Base-by-base conservation (phyloP, 2,797 vertebrate species). In the Siniperca scherzeri region DNA sequence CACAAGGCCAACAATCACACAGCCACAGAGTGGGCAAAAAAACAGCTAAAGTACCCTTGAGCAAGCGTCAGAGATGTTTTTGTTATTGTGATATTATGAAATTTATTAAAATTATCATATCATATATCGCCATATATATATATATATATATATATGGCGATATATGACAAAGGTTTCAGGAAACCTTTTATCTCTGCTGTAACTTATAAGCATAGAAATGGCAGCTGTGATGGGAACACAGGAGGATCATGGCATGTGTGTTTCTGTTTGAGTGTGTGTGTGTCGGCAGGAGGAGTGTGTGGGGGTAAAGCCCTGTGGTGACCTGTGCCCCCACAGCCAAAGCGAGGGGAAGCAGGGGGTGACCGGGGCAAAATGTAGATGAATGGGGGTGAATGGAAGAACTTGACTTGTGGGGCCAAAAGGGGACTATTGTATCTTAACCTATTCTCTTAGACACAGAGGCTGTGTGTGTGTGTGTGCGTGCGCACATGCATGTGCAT, bases 391-490 rank as follows among this genome's bases (percentile, higher is more conserved):
- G 92, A 96, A 96, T 94, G 90, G 90, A 90, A 92, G 93, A 96
- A 95, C 96, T 96, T 96, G 95, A 96, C 94, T 95, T 90, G 92
- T 90, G 94, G 92, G 95, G 94, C 93, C 52, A 93, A 95, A 95
- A 94, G 94, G 92, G 92, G 91, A 89, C 90, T 89, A 95, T 95
- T 88, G 95, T 95, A 90, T 93, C 92, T 90, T 89, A 89, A 91
- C 80, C 87, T 86, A 93, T 93, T 93, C 84, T 93, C 66, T 87
- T 83, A 77, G 71, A 87, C 77, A 86, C 76, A 81, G 72, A 79
- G 77, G 80, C 53, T 85, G 71, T 84, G 57, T 78, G 73, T 70
- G 68, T 81, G 74, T 74, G 55, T 86, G 82, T 79, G 50, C 50
- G 53, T 64, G 30, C 52, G 59, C 19, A 33, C n/a, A 42, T 76